These are phyloP conservation scores for Lasiurus borealis DNA, from an alignment of 2,113 vertebrate genomes.

Conservation along the genomic window DNA sequence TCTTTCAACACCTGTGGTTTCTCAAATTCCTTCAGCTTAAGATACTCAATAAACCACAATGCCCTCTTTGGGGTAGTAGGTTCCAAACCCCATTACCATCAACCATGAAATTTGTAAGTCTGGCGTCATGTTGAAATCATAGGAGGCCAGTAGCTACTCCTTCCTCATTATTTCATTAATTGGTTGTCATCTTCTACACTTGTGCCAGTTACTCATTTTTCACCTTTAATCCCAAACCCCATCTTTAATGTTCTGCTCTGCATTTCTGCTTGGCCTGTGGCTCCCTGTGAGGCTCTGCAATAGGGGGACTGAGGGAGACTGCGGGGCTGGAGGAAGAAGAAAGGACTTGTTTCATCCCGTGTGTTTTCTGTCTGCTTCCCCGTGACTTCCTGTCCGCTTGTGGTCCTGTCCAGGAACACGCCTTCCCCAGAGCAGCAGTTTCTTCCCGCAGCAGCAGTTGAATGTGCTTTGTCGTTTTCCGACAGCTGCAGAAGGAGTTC, in stretches of 20 bases:
- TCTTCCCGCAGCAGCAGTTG: not conserved
- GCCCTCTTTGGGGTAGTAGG: not conserved
- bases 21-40: not conserved
- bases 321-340: not conserved
- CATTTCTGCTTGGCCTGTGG: not conserved
- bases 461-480: not conserved
- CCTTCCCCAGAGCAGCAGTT: not conserved
- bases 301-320: too few relatives aligned
- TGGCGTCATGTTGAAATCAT: not conserved
- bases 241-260: not conserved
- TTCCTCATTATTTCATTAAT: conserved; percentile 14
- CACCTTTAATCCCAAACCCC: not conserved
- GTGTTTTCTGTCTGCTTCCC: not conserved
- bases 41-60: not conserved
- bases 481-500: not conserved
- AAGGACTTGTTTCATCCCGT: not conserved
- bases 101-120: not conserved
- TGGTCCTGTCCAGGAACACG: not conserved
- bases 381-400: not conserved
- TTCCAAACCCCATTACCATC: not conserved
- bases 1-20: not conserved
- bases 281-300: not conserved
- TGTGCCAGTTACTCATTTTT: not conserved
- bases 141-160: not conserved
- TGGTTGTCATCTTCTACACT: not conserved